These are phyloP conservation scores for Mechanitis messenoides DNA, from an alignment of 2,888 invertebrate genomes.

Conservation along the genomic window DNA sequence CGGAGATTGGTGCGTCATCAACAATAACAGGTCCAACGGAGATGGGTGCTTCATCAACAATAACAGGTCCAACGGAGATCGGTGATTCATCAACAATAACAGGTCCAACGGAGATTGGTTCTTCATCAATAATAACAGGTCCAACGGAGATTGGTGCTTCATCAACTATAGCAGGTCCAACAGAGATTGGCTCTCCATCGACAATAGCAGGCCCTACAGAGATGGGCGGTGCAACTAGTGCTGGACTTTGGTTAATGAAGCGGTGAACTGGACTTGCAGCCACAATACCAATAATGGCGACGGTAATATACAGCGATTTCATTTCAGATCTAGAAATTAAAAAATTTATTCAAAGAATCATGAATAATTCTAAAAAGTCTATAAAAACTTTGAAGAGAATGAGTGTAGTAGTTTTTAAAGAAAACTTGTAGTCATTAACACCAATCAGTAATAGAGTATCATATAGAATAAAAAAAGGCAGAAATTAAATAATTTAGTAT, in stretches of 20 bases:
- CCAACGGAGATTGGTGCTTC: constrained; percentile 13
- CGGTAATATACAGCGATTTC: neutral
- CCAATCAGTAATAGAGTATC: too few relatives aligned
- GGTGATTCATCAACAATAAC: constrained; percentile 19
- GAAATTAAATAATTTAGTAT: too few relatives aligned
- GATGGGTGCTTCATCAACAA: constrained; percentile 16
- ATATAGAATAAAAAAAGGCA: too few relatives aligned
- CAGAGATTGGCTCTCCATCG: neutral
- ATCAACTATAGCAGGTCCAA: neutral
- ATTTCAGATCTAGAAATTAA: neutral
- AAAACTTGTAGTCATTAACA: too few relatives aligned
- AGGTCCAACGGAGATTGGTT: constrained; percentile 13
- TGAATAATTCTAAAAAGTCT: too few relatives aligned
- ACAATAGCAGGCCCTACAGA: neutral
- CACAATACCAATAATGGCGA: constrained; percentile 1
- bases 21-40: constrained; percentile 19
- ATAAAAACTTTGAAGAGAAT: too few relatives aligned
- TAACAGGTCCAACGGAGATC: constrained; percentile 14
- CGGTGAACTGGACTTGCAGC: neutral
- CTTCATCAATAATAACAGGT: constrained; percentile 19
- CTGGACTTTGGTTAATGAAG: constrained; percentile 14
- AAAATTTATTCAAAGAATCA: too few relatives aligned
- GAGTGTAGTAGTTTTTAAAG: too few relatives aligned
- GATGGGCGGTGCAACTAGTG: constrained; percentile 18
- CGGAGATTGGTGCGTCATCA: constrained; percentile 15